Conservation (phyloP, 2,113 vertebrate species). For the Lampris megalopsis region DNA sequence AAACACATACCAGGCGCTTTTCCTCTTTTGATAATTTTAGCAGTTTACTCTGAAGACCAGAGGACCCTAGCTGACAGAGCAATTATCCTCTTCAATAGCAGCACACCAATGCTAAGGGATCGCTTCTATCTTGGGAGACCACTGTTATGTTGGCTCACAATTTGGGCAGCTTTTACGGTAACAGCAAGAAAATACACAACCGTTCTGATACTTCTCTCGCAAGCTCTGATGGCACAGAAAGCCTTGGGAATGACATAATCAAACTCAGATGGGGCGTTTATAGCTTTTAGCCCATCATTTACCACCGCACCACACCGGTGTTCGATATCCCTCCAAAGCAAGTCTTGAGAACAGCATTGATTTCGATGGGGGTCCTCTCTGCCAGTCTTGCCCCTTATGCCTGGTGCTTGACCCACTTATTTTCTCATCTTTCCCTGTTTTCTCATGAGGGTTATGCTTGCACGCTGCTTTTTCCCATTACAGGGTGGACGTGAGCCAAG, state of each 20-base stretch:
- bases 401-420: constrained; percentile 86
- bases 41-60: constrained; percentile 21
- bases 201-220: constrained; percentile 53
- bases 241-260: constrained; percentile 67
- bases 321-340: constrained; percentile 80
- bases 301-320: constrained; percentile 63
- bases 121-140: constrained; percentile 40
- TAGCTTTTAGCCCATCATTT: constrained; percentile 71
- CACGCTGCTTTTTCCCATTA: constrained; percentile 79
- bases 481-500: constrained; percentile 78
- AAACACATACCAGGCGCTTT: no score
- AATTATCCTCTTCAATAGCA: constrained; percentile 56
- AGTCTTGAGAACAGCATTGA: constrained; percentile 79
- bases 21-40: background rate
- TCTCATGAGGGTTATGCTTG: constrained; percentile 81
- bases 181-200: constrained; percentile 58
- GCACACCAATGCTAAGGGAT: background rate
- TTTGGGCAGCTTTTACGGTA: constrained; percentile 55
- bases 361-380: constrained; percentile 77
- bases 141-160: constrained; percentile 37
- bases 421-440: constrained; percentile 85
- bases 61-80: constrained; percentile 38
- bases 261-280: constrained; percentile 65
- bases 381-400: constrained; percentile 73
- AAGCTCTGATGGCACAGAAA: constrained; percentile 63